phyloP scores from a whole-genome alignment of 2,888 invertebrate genomes.

The Brachycybe producta region DNA sequence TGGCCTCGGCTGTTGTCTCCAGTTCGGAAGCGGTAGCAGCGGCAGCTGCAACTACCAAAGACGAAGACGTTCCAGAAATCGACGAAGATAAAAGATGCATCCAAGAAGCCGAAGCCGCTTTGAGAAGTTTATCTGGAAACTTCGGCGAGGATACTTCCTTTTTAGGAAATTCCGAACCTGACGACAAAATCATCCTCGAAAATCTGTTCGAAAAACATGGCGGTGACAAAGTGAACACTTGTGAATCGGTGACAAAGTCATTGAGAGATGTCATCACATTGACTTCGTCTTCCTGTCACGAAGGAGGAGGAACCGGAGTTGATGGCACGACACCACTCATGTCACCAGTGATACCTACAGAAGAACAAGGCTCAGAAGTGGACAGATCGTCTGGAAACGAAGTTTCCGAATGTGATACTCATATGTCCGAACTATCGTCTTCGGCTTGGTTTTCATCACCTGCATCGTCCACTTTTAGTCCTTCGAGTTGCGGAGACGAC shows the following conservation, averaged over 20 bases:
- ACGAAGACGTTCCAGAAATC: constrained; percentile 11
- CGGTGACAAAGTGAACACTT: constrained; percentile 17
- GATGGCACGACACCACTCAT: constrained; percentile 10
- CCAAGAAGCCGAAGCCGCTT: constrained; percentile 72
- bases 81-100: constrained; percentile 60
- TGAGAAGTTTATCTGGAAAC: constrained; percentile 73
- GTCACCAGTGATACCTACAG: background rate
- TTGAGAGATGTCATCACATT: constrained; percentile 23
- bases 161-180: constrained; percentile 18
- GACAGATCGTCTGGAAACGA: constrained; percentile 1
- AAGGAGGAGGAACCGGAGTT: constrained; percentile 4
- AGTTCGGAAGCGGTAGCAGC: too few species aligned
- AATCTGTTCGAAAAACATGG: constrained; percentile 24
- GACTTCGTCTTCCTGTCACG: constrained; percentile 22
- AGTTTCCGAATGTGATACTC: constrained; percentile 16
- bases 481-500: constrained; percentile 10
- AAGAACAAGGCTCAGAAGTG: background rate
- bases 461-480: constrained; percentile 11
- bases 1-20: background rate
- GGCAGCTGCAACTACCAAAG: background rate
- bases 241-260: constrained; percentile 21
- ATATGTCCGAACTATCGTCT: constrained; percentile 14
- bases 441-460: constrained; percentile 14
- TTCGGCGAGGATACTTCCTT: constrained; percentile 43
- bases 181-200: constrained; percentile 34